Evolutionary conservation across 2,113 vertebrate genomes (phyloP).

Genomic region (Fregetta grallaria): DNA sequence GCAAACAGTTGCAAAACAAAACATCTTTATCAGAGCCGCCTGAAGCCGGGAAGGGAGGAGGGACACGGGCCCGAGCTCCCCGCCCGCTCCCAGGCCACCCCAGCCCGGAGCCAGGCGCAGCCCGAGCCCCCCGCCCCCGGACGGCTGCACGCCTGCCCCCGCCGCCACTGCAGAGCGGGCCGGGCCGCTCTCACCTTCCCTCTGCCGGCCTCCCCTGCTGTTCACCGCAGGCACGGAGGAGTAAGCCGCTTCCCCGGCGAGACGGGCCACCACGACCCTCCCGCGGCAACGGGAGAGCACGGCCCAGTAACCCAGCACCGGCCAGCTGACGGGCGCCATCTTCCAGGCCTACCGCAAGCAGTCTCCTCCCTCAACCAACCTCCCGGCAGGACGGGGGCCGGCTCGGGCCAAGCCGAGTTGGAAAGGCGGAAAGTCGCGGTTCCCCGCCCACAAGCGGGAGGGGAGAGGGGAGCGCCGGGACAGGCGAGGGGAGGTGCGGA

Average conservation of each 20-base stretch:
- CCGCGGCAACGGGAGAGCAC: background rate
- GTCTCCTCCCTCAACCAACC: fast-evolving
- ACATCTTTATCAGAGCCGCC: fast-evolving
- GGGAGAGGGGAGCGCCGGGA: too few species aligned
- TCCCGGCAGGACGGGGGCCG: background rate
- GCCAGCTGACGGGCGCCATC: background rate
- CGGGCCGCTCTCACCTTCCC: background rate
- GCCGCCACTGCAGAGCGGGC: fast-evolving
- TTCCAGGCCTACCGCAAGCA: fast-evolving
- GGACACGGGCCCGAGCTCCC: too few species aligned
- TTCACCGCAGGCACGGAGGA: background rate
- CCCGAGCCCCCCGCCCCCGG: too few species aligned
- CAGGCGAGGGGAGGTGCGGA: fast-evolving
- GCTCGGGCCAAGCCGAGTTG: background rate
- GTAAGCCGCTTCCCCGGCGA: background rate
- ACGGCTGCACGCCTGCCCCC: too few species aligned
- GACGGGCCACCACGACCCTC: background rate
- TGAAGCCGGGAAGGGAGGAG: too few species aligned
- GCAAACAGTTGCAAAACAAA: background rate
- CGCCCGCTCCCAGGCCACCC: too few species aligned
- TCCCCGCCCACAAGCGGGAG: background rate
- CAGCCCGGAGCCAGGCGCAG: background rate
- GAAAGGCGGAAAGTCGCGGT: background rate
- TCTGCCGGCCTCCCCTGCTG: background rate
- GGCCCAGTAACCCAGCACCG: fast-evolving